A percentile compares a stretch with the other conserved stretches of the same genome.
Conservation (phyloP, 1,140 invertebrate genomes). For the Bombus confusus region DNA sequence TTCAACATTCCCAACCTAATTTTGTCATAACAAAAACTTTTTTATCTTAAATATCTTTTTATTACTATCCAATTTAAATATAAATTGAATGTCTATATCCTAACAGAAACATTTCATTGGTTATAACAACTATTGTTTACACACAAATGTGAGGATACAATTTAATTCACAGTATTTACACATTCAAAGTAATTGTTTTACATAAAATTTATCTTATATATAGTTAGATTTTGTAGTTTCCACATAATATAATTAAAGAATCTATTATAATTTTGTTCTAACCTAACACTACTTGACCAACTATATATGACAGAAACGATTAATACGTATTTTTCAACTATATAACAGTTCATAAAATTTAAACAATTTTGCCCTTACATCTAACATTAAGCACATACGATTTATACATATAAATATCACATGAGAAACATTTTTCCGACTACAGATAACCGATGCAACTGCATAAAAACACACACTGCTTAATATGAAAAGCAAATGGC, state of each 20-base stretch:
- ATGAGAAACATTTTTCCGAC: neutral
- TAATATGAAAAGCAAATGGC: neutral
- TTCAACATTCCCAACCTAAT: neutral
- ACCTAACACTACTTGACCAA: slow-evolving; percentile 1
- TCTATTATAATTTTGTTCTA: slow-evolving; percentile 8
- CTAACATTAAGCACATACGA: neutral
- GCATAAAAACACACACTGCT: neutral
- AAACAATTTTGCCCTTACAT: neutral
- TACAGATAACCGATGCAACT: slow-evolving; percentile 4
- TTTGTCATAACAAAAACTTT: neutral
- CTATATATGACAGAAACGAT: too few species aligned
- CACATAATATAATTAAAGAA: neutral
- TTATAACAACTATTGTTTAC: neutral
- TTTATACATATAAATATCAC: neutral
- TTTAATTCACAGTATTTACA: neutral
- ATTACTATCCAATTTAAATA: neutral
- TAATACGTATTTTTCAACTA: neutral
- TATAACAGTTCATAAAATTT: neutral
- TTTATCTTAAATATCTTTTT: neutral
- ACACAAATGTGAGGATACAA: neutral
- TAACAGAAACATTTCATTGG: neutral
- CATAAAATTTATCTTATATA: neutral
- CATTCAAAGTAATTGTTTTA: neutral
- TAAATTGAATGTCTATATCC: neutral
- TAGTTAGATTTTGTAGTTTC: neutral